Evolutionary conservation across 2,797 vertebrate species (phyloP).

Genomic region (Furcifer pardalis): DNA sequence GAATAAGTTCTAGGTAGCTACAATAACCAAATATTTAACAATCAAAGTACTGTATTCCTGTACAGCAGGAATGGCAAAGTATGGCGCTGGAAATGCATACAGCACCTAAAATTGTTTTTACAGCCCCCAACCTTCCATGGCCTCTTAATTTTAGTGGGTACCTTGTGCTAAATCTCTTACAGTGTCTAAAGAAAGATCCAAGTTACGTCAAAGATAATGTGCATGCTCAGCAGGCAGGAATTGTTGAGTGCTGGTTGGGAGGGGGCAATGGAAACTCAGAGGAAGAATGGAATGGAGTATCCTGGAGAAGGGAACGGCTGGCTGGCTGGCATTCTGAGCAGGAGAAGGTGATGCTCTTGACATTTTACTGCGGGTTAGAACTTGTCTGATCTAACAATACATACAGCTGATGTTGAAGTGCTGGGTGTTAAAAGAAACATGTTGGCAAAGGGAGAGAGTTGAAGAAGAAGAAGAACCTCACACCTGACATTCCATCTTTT

Average conservation of each 20-base stretch:
- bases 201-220: too few species aligned
- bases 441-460: not conserved
- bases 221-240: too few species aligned
- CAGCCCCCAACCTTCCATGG: too few species aligned
- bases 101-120: not conserved
- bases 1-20: not conserved
- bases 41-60: not conserved
- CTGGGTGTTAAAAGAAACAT: not conserved
- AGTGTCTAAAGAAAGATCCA: too few species aligned
- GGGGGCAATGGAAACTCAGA: too few species aligned
- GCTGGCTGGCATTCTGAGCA: not conserved
- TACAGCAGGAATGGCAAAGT: not conserved
- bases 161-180: too few species aligned
- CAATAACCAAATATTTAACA: not conserved
- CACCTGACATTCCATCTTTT: not conserved
- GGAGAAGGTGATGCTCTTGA: not conserved
- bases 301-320: not conserved
- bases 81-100: not conserved
- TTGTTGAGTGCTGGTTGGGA: too few species aligned
- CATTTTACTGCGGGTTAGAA: not conserved
- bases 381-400: not conserved
- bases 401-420: not conserved
- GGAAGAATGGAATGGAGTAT: not conserved
- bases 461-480: not conserved
- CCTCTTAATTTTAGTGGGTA: too few species aligned